A percentile compares a stretch with the other conserved stretches of the same genome.
phyloP scores from a whole-genome alignment of 2,888 invertebrate species.

The Eucriotettix oculatus region DNA sequence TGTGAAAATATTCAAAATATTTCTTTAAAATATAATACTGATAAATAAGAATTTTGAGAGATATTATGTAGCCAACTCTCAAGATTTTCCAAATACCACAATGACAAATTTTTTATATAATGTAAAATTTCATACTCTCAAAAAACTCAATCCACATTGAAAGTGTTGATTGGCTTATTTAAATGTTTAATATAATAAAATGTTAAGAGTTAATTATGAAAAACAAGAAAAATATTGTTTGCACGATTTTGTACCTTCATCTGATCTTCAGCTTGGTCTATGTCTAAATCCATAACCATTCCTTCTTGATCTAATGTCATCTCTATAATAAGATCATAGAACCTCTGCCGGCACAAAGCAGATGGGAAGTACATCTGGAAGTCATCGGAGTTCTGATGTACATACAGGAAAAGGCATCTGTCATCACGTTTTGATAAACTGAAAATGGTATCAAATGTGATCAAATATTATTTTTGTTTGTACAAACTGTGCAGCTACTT shows the following conservation, averaged over 20 bases:
- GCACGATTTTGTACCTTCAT: constrained; percentile 26
- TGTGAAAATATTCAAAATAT: too few species aligned
- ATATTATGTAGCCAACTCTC: too few species aligned
- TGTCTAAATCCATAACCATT: constrained; percentile 57
- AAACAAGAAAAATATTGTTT: background rate
- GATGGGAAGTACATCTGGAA: constrained; percentile 98
- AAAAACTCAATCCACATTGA: background rate
- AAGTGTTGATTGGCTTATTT: background rate
- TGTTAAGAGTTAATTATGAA: background rate
- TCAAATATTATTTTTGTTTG: background rate
- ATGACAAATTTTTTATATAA: too few species aligned
- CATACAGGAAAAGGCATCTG: constrained; percentile 89
- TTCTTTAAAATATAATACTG: too few species aligned
- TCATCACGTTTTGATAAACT: constrained; percentile 90
- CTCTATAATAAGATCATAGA: constrained; percentile 71
- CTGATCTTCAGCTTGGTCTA: constrained; percentile 53
- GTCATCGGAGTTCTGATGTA: constrained; percentile 94
- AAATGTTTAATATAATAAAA: background rate
- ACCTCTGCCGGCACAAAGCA: constrained; percentile 60
- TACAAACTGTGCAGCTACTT: background rate
- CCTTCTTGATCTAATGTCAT: constrained; percentile 77
- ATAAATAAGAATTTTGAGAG: too few species aligned
- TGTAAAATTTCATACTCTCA: background rate
- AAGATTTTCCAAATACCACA: background rate
- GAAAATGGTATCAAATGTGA: background rate